phyloP scores from a whole-genome alignment of 35 echinoderm and acorn worm species.

The Hemicentrotus pulcherrimus region DNA sequence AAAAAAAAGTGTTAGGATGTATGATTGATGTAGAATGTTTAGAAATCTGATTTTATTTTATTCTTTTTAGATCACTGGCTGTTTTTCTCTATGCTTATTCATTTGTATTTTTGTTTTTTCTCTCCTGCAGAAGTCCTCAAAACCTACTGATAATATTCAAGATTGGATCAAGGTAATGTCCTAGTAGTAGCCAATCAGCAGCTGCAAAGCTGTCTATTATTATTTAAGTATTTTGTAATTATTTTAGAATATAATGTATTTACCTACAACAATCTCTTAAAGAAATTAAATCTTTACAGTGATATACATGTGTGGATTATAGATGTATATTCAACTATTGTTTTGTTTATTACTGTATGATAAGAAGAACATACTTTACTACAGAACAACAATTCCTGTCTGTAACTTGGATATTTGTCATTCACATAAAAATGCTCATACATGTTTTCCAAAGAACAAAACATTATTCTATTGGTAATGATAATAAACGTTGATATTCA shows the following conservation, averaged over 20 bases:
- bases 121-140: constrained; percentile 4
- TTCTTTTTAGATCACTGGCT: background rate
- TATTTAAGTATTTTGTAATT: background rate
- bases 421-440: background rate
- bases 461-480: background rate
- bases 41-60: background rate
- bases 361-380: background rate
- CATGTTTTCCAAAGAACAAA: background rate
- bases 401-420: background rate
- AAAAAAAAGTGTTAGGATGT: background rate
- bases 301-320: too few species aligned
- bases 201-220: background rate
- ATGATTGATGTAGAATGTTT: background rate
- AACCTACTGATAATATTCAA: constrained; percentile 56
- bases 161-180: constrained; percentile 67
- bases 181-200: background rate
- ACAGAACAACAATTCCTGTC: background rate
- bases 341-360: too few species aligned
- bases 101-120: background rate
- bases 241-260: background rate
- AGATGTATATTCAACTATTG: too few species aligned
- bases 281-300: background rate
- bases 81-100: background rate
- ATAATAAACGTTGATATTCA: background rate
- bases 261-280: background rate